Conservation (phyloP, 2,113 vertebrate genomes). For the Corythaixoides concolor region DNA sequence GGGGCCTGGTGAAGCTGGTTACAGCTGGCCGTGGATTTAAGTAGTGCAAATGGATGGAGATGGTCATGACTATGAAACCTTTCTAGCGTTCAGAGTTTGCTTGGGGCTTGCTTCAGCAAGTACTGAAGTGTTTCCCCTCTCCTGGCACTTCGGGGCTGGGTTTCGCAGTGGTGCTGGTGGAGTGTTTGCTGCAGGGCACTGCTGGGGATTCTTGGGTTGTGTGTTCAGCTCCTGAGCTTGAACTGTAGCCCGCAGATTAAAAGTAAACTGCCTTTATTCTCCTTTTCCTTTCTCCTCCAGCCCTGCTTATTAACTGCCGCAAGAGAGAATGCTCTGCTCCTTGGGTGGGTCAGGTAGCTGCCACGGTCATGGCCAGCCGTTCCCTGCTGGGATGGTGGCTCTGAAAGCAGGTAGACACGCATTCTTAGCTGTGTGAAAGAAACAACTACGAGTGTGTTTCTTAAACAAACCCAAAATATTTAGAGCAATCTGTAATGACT, state of each 20-base stretch:
- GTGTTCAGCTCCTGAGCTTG: neutral
- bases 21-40: neutral
- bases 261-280: neutral
- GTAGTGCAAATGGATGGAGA: neutral
- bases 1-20: neutral
- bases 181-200: neutral
- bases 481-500: neutral
- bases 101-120: neutral
- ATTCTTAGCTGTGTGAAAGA: neutral
- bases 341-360: rapidly evolving
- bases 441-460: neutral
- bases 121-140: neutral
- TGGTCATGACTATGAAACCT: neutral
- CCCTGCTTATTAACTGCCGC: neutral
- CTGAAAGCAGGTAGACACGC: neutral
- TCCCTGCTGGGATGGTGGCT: neutral
- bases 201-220: neutral
- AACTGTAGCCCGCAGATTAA: neutral
- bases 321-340: neutral
- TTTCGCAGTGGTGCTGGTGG: neutral
- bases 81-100: neutral
- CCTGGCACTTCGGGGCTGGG: neutral
- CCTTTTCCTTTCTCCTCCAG: neutral
- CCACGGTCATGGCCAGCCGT: neutral
- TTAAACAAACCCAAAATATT: constrained; percentile 38